Percentiles rank a stretch among this genome's conserved stretches.
These are phyloP conservation scores for Dryomyza anilis DNA, from an alignment of 2,888 invertebrate species.

Conservation along the genomic window DNA sequence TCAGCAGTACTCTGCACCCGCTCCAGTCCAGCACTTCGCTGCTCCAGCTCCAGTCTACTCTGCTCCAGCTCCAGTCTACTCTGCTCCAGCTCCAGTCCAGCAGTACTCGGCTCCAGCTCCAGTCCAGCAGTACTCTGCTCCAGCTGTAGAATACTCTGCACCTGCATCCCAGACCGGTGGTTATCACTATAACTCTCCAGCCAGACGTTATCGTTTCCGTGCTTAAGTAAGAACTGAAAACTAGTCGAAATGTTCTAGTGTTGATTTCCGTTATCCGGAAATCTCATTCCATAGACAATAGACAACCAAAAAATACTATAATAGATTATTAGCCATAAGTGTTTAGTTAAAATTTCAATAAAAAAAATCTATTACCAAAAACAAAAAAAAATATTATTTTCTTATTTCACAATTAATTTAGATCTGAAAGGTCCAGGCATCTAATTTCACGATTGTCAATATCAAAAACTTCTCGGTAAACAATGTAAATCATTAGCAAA, in stretches of 20 bases:
- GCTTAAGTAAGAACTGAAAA: not conserved
- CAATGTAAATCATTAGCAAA: too few species aligned
- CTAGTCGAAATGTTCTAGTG: not conserved
- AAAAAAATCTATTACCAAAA: too few species aligned
- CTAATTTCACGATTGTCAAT: too few species aligned
- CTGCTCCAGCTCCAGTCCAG: not conserved
- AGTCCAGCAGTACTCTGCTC: not conserved
- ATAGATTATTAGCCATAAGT: too few species aligned
- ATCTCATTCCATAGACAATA: not conserved
- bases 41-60: not conserved
- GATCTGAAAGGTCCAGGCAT: too few species aligned
- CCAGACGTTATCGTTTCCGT: slow-evolving; percentile 7
- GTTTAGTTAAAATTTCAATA: too few species aligned
- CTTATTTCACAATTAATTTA: too few species aligned
- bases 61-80: slow-evolving; percentile 5
- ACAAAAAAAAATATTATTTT: too few species aligned
- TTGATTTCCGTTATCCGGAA: not conserved
- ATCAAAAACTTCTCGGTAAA: too few species aligned
- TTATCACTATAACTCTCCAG: slow-evolving; percentile 12
- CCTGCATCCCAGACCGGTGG: not conserved
- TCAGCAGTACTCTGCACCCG: slow-evolving; percentile 12
- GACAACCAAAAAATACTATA: not conserved
- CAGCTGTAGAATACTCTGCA: not conserved
- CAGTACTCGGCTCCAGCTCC: not conserved
- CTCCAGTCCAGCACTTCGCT: not conserved